Conservation (phyloP, 2,888 invertebrate species). For the Beris chalybata region DNA sequence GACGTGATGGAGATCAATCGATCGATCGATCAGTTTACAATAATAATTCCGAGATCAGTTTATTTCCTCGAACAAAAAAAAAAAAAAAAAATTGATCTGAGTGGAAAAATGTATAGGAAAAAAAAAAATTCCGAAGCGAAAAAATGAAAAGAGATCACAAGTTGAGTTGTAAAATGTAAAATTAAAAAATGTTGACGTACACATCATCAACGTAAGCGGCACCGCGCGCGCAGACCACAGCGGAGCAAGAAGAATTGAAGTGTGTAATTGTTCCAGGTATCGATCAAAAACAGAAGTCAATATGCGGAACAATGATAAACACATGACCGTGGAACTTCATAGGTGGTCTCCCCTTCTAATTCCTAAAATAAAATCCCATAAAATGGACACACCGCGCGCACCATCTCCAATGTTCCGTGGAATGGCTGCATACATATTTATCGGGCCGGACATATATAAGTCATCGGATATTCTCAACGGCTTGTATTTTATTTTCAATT, state of each 20-base stretch:
- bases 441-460: too few relatives aligned
- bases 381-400: conserved; percentile 27
- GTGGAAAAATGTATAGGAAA: too few relatives aligned
- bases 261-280: conserved; percentile 32
- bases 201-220: too few relatives aligned
- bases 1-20: conserved; percentile 22
- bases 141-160: too few relatives aligned
- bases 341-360: conserved; percentile 39
- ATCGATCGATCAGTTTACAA: conserved; percentile 15
- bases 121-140: too few relatives aligned
- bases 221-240: conserved; percentile 9
- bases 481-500: too few relatives aligned
- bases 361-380: conserved; percentile 39
- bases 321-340: conserved; percentile 36
- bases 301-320: conserved; percentile 32
- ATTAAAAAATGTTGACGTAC: too few relatives aligned
- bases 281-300: conserved; percentile 33
- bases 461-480: too few relatives aligned
- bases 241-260: conserved; percentile 21
- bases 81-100: too few relatives aligned
- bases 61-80: too few relatives aligned
- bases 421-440: background rate
- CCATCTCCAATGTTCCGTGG: conserved; percentile 17
- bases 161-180: too few relatives aligned
- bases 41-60: background rate